Evolutionary conservation across 2,888 invertebrate species (phyloP).

Genomic region (Xanthia togata): DNA sequence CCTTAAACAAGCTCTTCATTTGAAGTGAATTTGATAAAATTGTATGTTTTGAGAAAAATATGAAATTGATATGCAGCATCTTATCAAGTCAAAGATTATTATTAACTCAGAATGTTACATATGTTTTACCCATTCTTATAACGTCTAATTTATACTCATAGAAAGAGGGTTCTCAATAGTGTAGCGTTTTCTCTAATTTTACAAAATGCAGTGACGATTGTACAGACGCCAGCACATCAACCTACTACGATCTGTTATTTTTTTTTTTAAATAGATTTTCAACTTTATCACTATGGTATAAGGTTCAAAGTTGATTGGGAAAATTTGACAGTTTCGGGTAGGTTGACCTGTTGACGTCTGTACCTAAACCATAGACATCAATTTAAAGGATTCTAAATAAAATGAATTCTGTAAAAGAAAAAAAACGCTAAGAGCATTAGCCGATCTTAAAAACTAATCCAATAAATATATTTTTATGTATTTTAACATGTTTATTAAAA

Average conservation of each 20-base stretch:
- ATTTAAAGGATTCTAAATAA: neutral
- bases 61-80: neutral
- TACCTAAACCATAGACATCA: neutral
- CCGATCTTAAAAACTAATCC: slow-evolving; percentile 41
- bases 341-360: too few species aligned
- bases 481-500: slow-evolving; percentile 60
- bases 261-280: too few species aligned
- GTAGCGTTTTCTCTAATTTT: slow-evolving; percentile 21
- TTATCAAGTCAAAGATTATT: neutral
- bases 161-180: slow-evolving; percentile 7
- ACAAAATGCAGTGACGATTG: too few species aligned
- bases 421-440: slow-evolving; percentile 6
- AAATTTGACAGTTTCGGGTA: too few species aligned
- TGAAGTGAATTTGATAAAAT: too few species aligned
- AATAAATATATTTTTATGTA: slow-evolving; percentile 54
- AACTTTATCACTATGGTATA: too few species aligned
- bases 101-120: neutral
- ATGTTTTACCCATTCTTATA: slow-evolving; percentile 2
- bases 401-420: neutral
- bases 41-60: too few species aligned
- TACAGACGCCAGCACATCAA: too few species aligned
- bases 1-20: too few species aligned
- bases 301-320: too few species aligned
- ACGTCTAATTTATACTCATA: neutral
- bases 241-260: too few species aligned